Base-by-base conservation (phyloP, 2,888 invertebrate genomes). In the Machimus atricapillus region DNA sequence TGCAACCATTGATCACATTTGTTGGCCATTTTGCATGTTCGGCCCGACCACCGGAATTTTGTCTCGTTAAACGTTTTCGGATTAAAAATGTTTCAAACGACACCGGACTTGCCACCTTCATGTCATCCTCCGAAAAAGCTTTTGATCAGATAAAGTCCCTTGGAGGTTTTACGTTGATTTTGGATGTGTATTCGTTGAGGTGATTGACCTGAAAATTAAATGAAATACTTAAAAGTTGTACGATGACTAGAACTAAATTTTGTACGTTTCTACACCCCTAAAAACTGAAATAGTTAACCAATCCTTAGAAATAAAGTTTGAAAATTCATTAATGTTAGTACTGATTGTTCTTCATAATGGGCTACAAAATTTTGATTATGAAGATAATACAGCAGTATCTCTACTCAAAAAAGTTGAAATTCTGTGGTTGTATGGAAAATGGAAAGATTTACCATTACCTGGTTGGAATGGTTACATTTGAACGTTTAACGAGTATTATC, bases 11-110 rank as follows among this genome's bases (percentile, higher is more conserved):
- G 88, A 85, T 85, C 88, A 85, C 73, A 85, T 85, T 74, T 81
- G 87, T 83, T 77, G 40, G 88, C 88, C 88, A 88, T 88, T 87
- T 87, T 87, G 85, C 74, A 85, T 74, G 27, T 74, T 85, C 31
- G 43, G 74, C 43, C 7, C 31, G 12, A 34, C 40, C 46, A 37
- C 27, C 14, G 46, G 74, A 31, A 74, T 40, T 85, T 73, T 74
- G 37, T 83, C 37, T 27, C 31, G 23, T 37, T 83, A 40, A 58
- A 66, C 58, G 23, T 37, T 37, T 66, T 19, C 66, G 40, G 2
- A 3, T 19, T 37, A 12, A 79, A 79, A 19, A 66, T 66, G 31
- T 83, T 66, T 66, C 66, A 46, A 23, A 27, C 27, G 23, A 23
- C 6, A 56, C 52, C 31, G 31, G 12, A 14, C 1, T 79, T 37